phyloP scores from a whole-genome alignment of 2,113 vertebrate species.

The Leucopsar rothschildi region DNA sequence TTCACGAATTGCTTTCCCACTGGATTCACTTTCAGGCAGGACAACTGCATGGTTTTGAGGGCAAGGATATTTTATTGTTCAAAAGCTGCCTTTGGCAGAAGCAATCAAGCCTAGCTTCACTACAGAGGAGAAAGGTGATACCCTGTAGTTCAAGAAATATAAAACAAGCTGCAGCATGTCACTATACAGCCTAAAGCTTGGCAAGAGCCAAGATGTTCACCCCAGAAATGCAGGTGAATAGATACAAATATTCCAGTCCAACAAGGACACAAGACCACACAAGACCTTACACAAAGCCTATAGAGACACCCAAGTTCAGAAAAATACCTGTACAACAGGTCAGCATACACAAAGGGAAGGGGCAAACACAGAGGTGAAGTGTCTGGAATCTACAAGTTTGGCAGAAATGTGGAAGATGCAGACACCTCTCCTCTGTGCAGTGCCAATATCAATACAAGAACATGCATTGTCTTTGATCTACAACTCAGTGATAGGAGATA shows the following conservation, averaged over 20 bases:
- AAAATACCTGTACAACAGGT: not conserved
- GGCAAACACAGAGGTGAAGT: not conserved
- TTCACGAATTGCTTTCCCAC: not conserved
- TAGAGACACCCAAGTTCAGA: not conserved
- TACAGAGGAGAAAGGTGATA: not conserved
- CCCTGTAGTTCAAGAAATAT: not conserved
- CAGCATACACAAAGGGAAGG: not conserved
- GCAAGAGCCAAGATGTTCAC: not conserved
- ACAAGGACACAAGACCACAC: not conserved
- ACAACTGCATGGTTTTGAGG: not conserved
- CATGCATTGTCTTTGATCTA: not conserved
- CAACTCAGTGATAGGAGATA: not conserved
- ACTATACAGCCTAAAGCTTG: not conserved
- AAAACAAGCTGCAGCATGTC: not conserved
- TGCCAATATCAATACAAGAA: not conserved
- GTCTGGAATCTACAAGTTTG: not conserved
- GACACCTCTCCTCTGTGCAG: not conserved
- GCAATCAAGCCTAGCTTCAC: not conserved
- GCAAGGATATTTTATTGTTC: not conserved
- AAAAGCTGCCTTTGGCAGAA: not conserved
- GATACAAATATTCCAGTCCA: not conserved
- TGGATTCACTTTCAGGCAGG: not conserved
- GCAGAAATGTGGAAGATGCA: not conserved
- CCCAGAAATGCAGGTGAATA: not conserved
- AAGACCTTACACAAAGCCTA: not conserved